Evolutionary conservation across 2,888 invertebrate species (phyloP), one percentile per base, ranked within the genome.

Genomic region (Brachylomia viminalis): DNA sequence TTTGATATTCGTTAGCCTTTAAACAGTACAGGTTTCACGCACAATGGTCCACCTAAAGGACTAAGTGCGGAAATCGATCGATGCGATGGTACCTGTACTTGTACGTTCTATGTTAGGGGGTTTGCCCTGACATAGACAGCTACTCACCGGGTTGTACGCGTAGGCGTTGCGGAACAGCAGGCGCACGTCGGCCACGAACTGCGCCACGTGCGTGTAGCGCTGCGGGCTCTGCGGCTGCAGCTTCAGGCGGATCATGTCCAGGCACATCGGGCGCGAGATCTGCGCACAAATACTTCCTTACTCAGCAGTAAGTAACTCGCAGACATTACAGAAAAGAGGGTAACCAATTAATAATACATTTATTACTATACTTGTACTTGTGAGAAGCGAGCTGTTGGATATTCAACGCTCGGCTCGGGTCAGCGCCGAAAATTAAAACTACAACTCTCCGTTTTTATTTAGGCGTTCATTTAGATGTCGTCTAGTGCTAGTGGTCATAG

Each of bases 121-220:
- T n/a, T n/a, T n/a, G n/a, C n/a, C n/a, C n/a, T n/a, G n/a, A n/a
- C n/a, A n/a, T n/a, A n/a, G n/a, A n/a, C n/a, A n/a, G 61, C 0
- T 17, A 96, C 97, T 97, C 95, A 99, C 99, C 92, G 98, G 97
- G 96, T 99, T 98, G 94, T 98, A 99, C 33, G 97, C 97, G 92
- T 98, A 98, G 59, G 99, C 99, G 96, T 99, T 99, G 93, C 97
- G 98, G 96, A 99, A 99, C 93, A 99, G 98, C 89, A 98, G 97
- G 77, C 98, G 97, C 84, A 98, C 97, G 95, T 99, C 99, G 75
- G 97, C 96, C 77, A 99, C 97, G 93, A 99, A 98, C 87, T 98
- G 97, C 89, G 98, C 97, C 75, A 98, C 97, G 91, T 97, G 97
- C 88, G 97, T 96, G 95, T 99, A 99, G 91, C 98, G 98, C 91